phyloP scores from a whole-genome alignment of 37 sponge, comb jelly and placozoan genomes.

The Haliclona indistincta region DNA sequence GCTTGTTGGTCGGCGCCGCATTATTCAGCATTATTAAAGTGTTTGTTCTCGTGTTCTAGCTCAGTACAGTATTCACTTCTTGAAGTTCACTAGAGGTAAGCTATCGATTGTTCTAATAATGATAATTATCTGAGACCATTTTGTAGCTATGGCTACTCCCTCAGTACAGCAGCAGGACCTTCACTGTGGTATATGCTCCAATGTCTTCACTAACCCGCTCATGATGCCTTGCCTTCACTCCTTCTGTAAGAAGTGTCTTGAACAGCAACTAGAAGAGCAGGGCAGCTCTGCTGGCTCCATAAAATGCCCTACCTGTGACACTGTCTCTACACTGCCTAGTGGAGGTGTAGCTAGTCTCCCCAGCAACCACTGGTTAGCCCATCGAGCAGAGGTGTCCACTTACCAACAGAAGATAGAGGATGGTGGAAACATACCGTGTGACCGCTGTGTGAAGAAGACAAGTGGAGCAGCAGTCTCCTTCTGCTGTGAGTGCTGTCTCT shows the following conservation, averaged over 20 bases:
- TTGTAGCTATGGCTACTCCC: too few relatives aligned
- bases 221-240: conserved; percentile 57
- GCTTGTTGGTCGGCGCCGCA: too few relatives aligned
- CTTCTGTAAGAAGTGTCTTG: conserved; percentile 45
- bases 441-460: conserved; percentile 26
- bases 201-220: conserved; percentile 37
- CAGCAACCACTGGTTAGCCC: conserved; percentile 8
- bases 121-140: too few relatives aligned
- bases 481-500: conserved; percentile 43
- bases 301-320: conserved; percentile 48
- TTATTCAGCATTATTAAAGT: too few relatives aligned
- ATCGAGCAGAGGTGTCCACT: conserved; percentile 32
- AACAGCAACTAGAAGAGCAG: conserved; percentile 7
- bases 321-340: too few relatives aligned
- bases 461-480: conserved; percentile 36
- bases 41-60: too few relatives aligned
- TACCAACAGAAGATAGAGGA: conserved; percentile 27
- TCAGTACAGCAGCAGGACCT: too few relatives aligned
- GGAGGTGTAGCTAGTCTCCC: conserved; percentile 23
- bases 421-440: conserved; percentile 13
- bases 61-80: too few relatives aligned
- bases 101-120: too few relatives aligned
- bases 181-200: too few relatives aligned
- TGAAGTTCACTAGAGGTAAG: too few relatives aligned
- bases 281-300: background rate